Evolutionary conservation across 2,113 vertebrate species (phyloP).

Genomic region (Calonectris borealis): DNA sequence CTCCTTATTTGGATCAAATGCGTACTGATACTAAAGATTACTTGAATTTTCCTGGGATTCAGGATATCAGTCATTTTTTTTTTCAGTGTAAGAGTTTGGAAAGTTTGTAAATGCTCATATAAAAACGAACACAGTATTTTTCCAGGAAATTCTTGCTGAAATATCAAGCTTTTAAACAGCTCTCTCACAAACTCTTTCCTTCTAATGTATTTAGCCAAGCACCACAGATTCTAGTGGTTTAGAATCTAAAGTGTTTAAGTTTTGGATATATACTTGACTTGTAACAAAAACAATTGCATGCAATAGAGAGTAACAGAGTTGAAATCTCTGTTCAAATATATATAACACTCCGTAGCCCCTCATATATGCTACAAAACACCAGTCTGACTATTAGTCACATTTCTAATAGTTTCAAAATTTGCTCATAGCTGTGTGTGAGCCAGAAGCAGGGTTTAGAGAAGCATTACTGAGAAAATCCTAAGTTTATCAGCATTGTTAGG

Average conservation of each 20-base stretch:
- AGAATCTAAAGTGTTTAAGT: neutral
- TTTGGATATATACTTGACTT: neutral
- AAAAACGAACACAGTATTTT: neutral
- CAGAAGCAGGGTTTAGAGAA: neutral
- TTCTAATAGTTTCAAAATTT: neutral
- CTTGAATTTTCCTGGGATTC: neutral
- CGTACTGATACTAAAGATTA: neutral
- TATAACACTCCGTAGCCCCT: neutral
- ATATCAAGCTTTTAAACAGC: neutral
- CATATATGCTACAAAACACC: neutral
- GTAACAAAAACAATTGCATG: neutral
- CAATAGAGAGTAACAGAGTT: neutral
- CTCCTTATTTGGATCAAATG: neutral
- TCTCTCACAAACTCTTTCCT: neutral
- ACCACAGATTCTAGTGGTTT: neutral
- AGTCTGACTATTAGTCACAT: neutral
- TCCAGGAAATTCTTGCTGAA: neutral
- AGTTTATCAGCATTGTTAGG: neutral
- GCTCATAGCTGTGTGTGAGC: neutral
- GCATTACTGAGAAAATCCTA: neutral
- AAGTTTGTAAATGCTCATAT: neutral
- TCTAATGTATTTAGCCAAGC: neutral
- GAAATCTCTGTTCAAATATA: neutral
- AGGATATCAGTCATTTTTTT: too few species aligned
- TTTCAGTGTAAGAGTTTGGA: neutral